phyloP scores from a whole-genome alignment of 2,113 vertebrate species.

The Geococcyx californianus region DNA sequence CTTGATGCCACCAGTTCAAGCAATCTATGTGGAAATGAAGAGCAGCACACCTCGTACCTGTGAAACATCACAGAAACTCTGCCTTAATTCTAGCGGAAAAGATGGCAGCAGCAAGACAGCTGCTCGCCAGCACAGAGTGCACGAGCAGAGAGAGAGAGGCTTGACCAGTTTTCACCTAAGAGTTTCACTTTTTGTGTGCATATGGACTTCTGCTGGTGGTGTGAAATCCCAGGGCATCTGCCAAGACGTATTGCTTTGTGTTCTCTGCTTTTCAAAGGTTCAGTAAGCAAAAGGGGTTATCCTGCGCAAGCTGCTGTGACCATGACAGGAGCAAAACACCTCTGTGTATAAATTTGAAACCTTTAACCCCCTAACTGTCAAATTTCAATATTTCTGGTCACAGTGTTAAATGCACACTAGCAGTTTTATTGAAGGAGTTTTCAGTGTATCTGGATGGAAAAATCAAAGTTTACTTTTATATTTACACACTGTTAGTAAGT shows the following conservation, averaged over 20 bases:
- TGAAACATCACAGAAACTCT: neutral
- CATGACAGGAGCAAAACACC: constrained; percentile 77
- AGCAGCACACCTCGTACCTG: neutral
- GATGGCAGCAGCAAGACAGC: neutral
- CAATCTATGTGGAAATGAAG: constrained; percentile 29
- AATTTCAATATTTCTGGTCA: constrained; percentile 82
- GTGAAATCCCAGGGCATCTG: constrained; percentile 63
- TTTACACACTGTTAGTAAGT: constrained; percentile 71
- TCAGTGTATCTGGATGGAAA: constrained; percentile 68
- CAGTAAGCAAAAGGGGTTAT: constrained; percentile 77
- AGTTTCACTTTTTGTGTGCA: constrained; percentile 50
- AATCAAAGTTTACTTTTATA: constrained; percentile 75
- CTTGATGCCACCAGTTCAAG: neutral
- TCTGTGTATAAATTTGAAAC: constrained; percentile 78
- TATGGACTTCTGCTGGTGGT: constrained; percentile 48
- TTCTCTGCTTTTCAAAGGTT: constrained; percentile 77
- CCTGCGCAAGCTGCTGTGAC: constrained; percentile 64
- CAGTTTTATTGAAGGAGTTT: constrained; percentile 70
- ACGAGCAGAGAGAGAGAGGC: neutral
- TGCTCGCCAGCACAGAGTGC: neutral
- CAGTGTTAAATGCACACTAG: constrained; percentile 74
- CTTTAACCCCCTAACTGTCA: constrained; percentile 77
- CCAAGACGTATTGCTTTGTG: constrained; percentile 75
- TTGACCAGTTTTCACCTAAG: constrained; percentile 51
- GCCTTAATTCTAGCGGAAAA: neutral